Percentiles rank a stretch among this genome's conserved stretches.
Conservation (phyloP, 2,888 invertebrate genomes). For the Eristalinus aeneus region DNA sequence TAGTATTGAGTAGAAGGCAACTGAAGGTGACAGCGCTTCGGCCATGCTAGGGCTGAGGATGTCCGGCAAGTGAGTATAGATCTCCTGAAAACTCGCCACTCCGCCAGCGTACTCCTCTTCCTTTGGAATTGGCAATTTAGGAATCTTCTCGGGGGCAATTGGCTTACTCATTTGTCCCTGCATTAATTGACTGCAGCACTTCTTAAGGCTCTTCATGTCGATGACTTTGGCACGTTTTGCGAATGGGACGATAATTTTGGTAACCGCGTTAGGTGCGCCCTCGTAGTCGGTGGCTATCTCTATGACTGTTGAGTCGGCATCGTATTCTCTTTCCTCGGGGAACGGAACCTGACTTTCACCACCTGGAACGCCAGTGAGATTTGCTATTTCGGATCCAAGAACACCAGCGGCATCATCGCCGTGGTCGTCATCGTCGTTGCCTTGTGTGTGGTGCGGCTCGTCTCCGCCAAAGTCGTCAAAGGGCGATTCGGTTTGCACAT, state of each 20-base stretch:
- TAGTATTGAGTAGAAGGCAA: conserved; percentile 90
- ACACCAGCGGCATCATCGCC: conserved; percentile 81
- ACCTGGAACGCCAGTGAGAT: not conserved
- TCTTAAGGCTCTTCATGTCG: conserved; percentile 91
- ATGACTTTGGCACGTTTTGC: conserved; percentile 92
- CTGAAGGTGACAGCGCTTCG: conserved; percentile 88
- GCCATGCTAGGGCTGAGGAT: conserved; percentile 84
- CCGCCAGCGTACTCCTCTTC: conserved; percentile 79
- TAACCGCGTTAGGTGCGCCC: conserved; percentile 84
- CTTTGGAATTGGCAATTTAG: conserved; percentile 72
- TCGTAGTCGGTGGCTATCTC: conserved; percentile 83
- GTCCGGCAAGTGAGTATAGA: conserved; percentile 84
- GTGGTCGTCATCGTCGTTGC: conserved; percentile 83
- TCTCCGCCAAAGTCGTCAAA: conserved; percentile 31
- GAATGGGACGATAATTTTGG: conserved; percentile 88
- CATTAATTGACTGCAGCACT: conserved; percentile 87
- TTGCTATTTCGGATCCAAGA: not conserved
- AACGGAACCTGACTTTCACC: not conserved
- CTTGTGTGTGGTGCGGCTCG: conserved; percentile 72
- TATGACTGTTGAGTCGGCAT: conserved; percentile 73
- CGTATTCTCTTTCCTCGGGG: conserved; percentile 52
- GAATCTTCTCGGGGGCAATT: conserved; percentile 68
- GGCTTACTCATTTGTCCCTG: conserved; percentile 74
- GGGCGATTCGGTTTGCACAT: conserved; percentile 50
- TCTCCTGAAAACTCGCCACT: conserved; percentile 82